phyloP scores from a whole-genome alignment of 2,888 invertebrate genomes.

The Amorpha juglandis region DNA sequence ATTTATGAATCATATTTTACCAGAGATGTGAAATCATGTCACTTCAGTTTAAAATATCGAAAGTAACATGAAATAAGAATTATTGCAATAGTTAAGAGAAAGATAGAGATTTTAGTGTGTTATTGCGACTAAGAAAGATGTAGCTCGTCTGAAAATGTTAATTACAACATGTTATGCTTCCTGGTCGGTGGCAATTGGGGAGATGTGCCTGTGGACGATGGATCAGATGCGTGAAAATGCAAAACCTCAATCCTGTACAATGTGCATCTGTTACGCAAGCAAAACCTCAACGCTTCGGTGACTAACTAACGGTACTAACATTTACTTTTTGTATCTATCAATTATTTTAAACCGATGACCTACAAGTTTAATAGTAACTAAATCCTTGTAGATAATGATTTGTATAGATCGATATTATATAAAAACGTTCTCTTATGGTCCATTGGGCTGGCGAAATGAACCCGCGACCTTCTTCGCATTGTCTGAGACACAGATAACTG shows the following conservation, averaged over 20 bases:
- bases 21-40: too few species aligned
- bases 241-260: neutral
- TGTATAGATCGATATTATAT: conserved; percentile 22
- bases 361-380: conserved; percentile 13
- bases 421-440: conserved; percentile 25
- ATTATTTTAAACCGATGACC: conserved; percentile 25
- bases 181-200: neutral
- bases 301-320: conserved; percentile 5
- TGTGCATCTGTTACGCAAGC: conserved; percentile 5
- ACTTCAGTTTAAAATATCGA: too few species aligned
- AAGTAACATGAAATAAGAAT: too few species aligned
- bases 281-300: neutral
- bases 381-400: conserved; percentile 25
- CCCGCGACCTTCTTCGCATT: conserved; percentile 17
- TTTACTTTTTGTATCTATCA: neutral
- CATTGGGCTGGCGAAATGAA: conserved; percentile 8
- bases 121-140: too few species aligned
- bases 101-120: too few species aligned
- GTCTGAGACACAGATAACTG: conserved; percentile 25
- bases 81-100: too few species aligned
- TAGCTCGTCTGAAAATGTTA: neutral
- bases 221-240: neutral
- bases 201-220: too few species aligned
- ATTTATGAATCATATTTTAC: too few species aligned
- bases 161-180: neutral